Evolutionary conservation across 2,113 vertebrate genomes (phyloP).

Genomic region (Pandion haliaetus): DNA sequence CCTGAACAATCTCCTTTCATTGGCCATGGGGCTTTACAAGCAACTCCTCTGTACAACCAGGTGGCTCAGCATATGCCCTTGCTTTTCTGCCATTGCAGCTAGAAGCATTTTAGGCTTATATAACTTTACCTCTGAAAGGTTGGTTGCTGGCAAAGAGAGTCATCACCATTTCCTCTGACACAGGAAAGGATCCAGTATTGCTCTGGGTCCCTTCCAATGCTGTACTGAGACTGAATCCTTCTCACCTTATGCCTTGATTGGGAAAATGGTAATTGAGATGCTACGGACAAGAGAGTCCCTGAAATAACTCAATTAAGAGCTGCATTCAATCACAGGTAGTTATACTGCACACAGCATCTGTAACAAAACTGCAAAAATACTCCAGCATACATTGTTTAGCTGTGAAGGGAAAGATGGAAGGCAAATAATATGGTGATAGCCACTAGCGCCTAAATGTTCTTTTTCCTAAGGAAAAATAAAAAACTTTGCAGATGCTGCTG

Average conservation of each 20-base stretch:
- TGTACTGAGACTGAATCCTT: neutral
- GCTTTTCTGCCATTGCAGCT: neutral
- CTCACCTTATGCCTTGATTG: rapidly evolving
- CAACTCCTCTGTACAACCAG: neutral
- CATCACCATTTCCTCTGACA: neutral
- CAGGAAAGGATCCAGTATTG: neutral
- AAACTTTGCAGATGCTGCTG: neutral
- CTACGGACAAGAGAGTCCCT: neutral
- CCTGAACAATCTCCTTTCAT: conserved; percentile 67
- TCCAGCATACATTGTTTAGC: neutral
- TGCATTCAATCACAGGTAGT: neutral
- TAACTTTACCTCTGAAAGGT: neutral
- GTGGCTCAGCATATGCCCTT: neutral
- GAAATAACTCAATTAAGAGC: neutral
- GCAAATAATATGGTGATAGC: neutral
- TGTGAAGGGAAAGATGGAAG: neutral
- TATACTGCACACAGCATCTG: neutral
- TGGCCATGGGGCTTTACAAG: conserved; percentile 54
- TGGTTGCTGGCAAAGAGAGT: neutral
- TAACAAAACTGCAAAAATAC: neutral
- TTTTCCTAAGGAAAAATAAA: neutral
- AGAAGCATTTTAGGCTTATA: neutral
- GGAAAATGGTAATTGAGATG: neutral
- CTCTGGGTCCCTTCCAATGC: neutral
- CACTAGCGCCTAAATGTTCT: neutral